Evolutionary conservation across 2,888 invertebrate species (phyloP), one percentile per base, ranked within the genome.

Genomic region (Lordiphosa andalusiaca): DNA sequence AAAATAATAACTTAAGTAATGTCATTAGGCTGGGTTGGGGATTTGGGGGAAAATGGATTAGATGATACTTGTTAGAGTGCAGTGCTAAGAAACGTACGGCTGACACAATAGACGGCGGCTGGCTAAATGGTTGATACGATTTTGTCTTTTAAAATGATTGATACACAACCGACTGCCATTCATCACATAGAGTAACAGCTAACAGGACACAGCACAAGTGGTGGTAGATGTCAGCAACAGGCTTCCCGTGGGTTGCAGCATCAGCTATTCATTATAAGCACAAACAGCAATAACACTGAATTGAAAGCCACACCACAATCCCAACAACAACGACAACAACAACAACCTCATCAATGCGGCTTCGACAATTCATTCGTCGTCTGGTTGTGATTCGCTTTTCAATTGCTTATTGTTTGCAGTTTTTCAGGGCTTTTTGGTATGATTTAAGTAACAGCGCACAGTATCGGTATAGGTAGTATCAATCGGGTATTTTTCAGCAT

Each of bases 1-100:
- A 69, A 84, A 84, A 84, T 84, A 80, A 80, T 84, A 80, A 83
- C 73, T 80, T 83, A 84, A 84, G 85, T 80, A 84, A 80, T 83
- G 76, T 80, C 78, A 80, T 80, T 80, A 82, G 55, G 63, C 55
- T n/a, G 66, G 73, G 19, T 16, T n/a, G n/a, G n/a, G n/a, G n/a
- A n/a, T n/a, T n/a, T n/a, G n/a, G n/a, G n/a, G 66, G 62, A 56
- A 70, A 82, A 80, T 75, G 83, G 80, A 78, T 84, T 80, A 80
- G 68, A 80, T 75, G 59, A 49, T 63, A 23, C 62, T 49, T 58
- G 25, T 23, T 36, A 58, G 62, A 57, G 58, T 57, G 65, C 65
- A 38, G 2, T 16, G 36, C 13, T 9, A 16, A 42, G 16, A 42
- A 30, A 1, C 30, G 13, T 42, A 30, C 13, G 13, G 9, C 25